Percentiles rank a stretch among this genome's conserved stretches.
phyloP scores from a whole-genome alignment of 2,888 invertebrate species.

The Notocelia uddmanniana region DNA sequence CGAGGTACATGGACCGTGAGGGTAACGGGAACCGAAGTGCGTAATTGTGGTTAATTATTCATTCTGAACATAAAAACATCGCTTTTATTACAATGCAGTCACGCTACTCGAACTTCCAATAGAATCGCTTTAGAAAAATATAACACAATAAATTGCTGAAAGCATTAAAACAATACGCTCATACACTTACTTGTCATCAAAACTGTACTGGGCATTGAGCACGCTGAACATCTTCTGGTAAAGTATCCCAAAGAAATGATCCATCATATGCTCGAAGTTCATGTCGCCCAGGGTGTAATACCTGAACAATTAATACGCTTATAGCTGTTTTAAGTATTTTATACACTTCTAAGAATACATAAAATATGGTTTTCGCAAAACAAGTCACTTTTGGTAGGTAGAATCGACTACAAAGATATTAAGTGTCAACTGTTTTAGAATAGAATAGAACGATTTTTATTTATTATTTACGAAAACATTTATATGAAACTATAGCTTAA shows the following conservation, averaged over 20 bases:
- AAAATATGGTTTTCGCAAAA: no score
- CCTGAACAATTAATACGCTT: slow-evolving; percentile 55
- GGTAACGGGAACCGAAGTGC: not conserved
- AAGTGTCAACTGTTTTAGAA: no score
- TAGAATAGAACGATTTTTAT: no score
- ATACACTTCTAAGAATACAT: not conserved
- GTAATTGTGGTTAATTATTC: slow-evolving; percentile 20
- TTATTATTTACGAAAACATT: no score
- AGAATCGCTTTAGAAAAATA: not conserved
- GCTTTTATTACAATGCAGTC: not conserved
- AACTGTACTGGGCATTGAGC: slow-evolving; percentile 96
- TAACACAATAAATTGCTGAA: not conserved
- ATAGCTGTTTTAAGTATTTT: not conserved
- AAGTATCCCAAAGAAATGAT: slow-evolving; percentile 96
- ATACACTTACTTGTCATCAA: slow-evolving; percentile 91
- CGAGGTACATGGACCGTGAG: not conserved
- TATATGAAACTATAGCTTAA: no score
- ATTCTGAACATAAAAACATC: not conserved
- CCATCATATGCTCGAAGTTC: slow-evolving; percentile 94
- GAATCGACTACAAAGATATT: no score
- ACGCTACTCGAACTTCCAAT: not conserved
- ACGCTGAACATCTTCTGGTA: slow-evolving; percentile 99
- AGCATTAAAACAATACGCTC: not conserved
- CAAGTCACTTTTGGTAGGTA: no score
- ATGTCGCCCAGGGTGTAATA: slow-evolving; percentile 95